phyloP scores from a whole-genome alignment of 2,888 invertebrate genomes.

The Caenorhabditis sp. region DNA sequence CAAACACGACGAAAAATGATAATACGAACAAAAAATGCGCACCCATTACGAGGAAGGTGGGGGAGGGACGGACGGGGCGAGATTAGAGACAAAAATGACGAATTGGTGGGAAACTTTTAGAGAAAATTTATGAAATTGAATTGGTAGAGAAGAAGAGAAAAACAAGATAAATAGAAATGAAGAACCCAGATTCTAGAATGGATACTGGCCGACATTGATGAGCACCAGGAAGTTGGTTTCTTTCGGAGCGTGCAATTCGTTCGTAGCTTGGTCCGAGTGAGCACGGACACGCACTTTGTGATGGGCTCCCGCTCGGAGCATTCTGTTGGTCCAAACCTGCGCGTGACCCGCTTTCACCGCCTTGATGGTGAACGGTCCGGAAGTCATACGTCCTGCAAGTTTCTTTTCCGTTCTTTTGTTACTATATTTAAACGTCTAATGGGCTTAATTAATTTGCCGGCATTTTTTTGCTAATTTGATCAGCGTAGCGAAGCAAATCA shows the following conservation, averaged over 20 bases:
- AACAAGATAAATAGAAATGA: constrained; percentile 12
- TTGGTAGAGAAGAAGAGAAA: not conserved
- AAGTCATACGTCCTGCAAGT: constrained; percentile 46
- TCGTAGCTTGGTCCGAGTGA: constrained; percentile 51
- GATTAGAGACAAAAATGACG: not conserved
- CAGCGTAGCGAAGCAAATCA: no score
- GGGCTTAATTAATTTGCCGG: no score
- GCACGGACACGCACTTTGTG: constrained; percentile 62
- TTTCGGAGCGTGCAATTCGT: constrained; percentile 52
- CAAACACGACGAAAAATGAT: constrained; percentile 32
- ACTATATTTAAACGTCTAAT: not conserved
- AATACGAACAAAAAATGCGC: constrained; percentile 3
- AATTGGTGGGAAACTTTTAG: no score
- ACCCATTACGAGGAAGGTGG: not conserved
- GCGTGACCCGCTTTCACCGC: constrained; percentile 58
- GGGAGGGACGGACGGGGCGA: not conserved
- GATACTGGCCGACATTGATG: constrained; percentile 66
- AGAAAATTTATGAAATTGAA: not conserved
- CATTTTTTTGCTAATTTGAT: no score
- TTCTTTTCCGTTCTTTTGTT: not conserved
- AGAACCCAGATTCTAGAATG: constrained; percentile 53
- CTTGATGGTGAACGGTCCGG: constrained; percentile 63
- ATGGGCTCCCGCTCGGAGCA: constrained; percentile 54
- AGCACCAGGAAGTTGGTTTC: constrained; percentile 69
- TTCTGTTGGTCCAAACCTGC: constrained; percentile 60